Conservation (phyloP, 2,113 vertebrate species). For the Mastomys coucha region DNA sequence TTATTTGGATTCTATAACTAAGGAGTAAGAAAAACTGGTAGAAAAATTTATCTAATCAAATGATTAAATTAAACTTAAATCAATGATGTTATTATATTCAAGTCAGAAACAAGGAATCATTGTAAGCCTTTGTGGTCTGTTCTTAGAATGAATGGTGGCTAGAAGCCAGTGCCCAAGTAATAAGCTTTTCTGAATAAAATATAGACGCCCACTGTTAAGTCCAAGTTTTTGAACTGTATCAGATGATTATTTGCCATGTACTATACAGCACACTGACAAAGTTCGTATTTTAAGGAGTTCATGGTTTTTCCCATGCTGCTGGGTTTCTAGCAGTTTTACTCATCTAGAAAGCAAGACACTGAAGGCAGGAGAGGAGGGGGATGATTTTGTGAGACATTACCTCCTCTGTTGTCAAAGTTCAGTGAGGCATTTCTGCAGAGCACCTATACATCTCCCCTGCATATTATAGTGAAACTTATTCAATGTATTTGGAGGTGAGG, state of each 20-base stretch:
- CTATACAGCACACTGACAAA: background rate
- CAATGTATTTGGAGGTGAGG: background rate
- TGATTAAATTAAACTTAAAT: constrained; percentile 1
- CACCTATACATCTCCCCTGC: background rate
- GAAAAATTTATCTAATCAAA: constrained; percentile 32
- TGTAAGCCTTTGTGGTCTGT: background rate
- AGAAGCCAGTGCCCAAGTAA: background rate
- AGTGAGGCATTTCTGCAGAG: background rate
- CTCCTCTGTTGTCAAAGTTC: background rate
- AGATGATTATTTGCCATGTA: background rate
- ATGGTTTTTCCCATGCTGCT: constrained; percentile 10
- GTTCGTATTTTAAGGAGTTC: constrained; percentile 10
- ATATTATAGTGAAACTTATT: background rate
- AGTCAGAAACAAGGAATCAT: background rate
- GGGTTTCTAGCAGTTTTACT: constrained; percentile 17
- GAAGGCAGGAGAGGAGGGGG: background rate
- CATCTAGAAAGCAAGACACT: background rate
- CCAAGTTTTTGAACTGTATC: constrained; percentile 19
- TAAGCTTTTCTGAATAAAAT: background rate
- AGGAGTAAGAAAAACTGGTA: background rate
- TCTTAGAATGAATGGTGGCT: background rate
- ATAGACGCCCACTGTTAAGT: background rate
- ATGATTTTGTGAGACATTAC: background rate
- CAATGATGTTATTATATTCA: background rate
- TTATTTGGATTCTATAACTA: background rate